Conservation (phyloP, 2,113 vertebrate genomes). For the human region GRCh38 chr1:4942001-4942500, state of each 20-base stretch:
- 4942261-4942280: neutral
- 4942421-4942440: neutral
- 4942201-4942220: rapidly evolving
- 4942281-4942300: rapidly evolving
- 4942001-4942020: neutral
- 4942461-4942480: neutral
- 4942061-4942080: neutral
- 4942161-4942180: rapidly evolving
- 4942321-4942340: neutral
- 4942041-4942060: neutral
- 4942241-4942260: too few species aligned
- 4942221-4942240: too few species aligned
- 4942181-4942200: rapidly evolving
- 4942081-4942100: neutral
- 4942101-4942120: neutral
- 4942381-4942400: slow-evolving; percentile 33
- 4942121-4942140: rapidly evolving
- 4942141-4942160: rapidly evolving
- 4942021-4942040: neutral
- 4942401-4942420: slow-evolving; percentile 44
- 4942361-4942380: slow-evolving; percentile 37
- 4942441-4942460: neutral
- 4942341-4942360: neutral
- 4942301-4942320: rapidly evolving
- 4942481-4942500: neutral